These are phyloP conservation scores for Drosophila sproati DNA, from an alignment of 1,140 invertebrate species.

Conservation along the genomic window DNA sequence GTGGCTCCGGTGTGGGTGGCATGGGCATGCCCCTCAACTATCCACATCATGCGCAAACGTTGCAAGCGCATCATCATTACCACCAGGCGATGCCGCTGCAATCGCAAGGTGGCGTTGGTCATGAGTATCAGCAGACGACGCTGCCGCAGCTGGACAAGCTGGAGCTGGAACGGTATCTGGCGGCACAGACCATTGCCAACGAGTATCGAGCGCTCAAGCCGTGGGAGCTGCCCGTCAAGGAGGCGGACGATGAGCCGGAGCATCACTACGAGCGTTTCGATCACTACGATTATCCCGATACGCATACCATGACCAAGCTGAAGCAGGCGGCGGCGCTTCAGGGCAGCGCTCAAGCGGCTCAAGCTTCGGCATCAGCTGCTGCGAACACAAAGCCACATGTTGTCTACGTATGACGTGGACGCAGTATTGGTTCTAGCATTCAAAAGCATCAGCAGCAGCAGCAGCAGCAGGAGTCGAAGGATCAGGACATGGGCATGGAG, in stretches of 20 bases:
- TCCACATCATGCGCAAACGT: constrained; percentile 72
- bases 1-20: constrained; percentile 45
- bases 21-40: constrained; percentile 68
- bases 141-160: constrained; percentile 81
- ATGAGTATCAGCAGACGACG: constrained; percentile 77
- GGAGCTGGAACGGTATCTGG: constrained; percentile 82
- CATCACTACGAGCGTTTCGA: constrained; percentile 84
- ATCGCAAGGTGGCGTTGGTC: constrained; percentile 44
- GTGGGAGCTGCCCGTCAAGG: constrained; percentile 82
- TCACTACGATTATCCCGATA: constrained; percentile 83
- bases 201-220: constrained; percentile 83
- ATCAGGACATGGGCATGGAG: constrained; percentile 40
- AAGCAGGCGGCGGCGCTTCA: constrained; percentile 66
- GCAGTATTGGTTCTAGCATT: constrained; percentile 32
- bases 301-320: constrained; percentile 78
- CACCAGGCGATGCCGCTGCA: constrained; percentile 74
- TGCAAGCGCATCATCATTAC: constrained; percentile 67
- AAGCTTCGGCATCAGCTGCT: constrained; percentile 5
- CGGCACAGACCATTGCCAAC: constrained; percentile 80
- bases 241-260: constrained; percentile 80
- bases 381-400: constrained; percentile 76
- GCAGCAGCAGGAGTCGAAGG: constrained; percentile 15
- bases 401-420: constrained; percentile 84
- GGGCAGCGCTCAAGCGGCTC: constrained; percentile 25
- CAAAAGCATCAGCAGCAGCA: not conserved